Evolutionary conservation across 1,140 invertebrate genomes (phyloP).

Genomic region (Cotesia glomerata): DNA sequence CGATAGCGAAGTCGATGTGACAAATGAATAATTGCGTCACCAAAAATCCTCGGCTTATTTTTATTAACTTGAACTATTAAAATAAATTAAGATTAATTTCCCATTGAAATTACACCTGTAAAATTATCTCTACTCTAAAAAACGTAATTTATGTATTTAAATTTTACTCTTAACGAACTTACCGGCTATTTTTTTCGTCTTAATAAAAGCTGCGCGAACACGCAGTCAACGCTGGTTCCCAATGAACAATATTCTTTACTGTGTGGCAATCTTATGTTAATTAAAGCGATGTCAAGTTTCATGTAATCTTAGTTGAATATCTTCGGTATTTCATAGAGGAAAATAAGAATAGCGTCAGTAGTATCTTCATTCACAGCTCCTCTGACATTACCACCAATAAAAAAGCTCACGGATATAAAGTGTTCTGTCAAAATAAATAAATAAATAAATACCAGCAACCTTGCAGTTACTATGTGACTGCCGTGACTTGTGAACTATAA

Average conservation of each 20-base stretch:
- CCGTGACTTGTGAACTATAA: too few relatives aligned
- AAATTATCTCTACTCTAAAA: too few relatives aligned
- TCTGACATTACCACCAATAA: constrained; percentile 90
- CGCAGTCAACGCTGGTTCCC: constrained; percentile 93
- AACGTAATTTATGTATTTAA: too few relatives aligned
- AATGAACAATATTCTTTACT: constrained; percentile 88
- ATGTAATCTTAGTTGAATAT: constrained; percentile 86
- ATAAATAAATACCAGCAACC: too few relatives aligned
- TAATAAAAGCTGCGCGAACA: constrained; percentile 80
- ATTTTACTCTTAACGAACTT: constrained; percentile 50
- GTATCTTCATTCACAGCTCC: constrained; percentile 85
- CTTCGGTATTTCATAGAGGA: constrained; percentile 88
- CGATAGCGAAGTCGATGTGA: constrained; percentile 87
- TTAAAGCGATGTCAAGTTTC: constrained; percentile 83
- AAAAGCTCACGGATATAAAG: constrained; percentile 84
- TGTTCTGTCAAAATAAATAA: constrained; percentile 62
- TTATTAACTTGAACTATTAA: constrained; percentile 81
- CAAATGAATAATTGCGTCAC: constrained; percentile 89
- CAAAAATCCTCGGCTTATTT: constrained; percentile 90
- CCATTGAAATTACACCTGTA: not conserved
- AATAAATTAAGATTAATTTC: not conserved
- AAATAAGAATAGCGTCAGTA: constrained; percentile 89
- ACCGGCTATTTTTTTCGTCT: constrained; percentile 90
- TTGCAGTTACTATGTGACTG: too few relatives aligned
- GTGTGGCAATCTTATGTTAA: constrained; percentile 88